Evolutionary conservation across 1,140 invertebrate species (phyloP).

Genomic region (Eciton burchellii): DNA sequence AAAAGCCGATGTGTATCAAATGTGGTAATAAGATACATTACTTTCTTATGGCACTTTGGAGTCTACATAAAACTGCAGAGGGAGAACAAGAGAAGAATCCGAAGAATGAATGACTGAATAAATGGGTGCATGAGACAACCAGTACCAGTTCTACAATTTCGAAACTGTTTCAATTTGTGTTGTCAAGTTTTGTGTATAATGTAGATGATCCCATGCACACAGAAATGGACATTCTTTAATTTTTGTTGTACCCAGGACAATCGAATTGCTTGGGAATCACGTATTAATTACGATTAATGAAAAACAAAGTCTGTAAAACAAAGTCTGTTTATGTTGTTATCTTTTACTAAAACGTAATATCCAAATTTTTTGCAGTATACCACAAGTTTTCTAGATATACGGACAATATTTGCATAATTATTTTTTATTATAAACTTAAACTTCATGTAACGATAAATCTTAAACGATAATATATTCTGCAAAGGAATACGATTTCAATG

Average conservation of each 20-base stretch:
- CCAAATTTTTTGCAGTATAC: background rate
- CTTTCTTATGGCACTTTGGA: slow-evolving; percentile 66
- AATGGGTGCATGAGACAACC: background rate
- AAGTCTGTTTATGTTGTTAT: slow-evolving; percentile 15
- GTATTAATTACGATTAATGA: background rate
- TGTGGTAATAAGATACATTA: slow-evolving; percentile 72
- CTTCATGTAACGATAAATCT: slow-evolving; percentile 30
- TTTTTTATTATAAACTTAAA: slow-evolving; percentile 56
- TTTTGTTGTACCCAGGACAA: slow-evolving; percentile 58
- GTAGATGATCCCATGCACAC: slow-evolving; percentile 55
- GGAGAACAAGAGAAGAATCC: slow-evolving; percentile 35
- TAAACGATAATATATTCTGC: slow-evolving; percentile 48
- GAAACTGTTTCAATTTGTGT: slow-evolving; percentile 4
- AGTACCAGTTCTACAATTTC: background rate
- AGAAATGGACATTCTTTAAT: slow-evolving; percentile 43
- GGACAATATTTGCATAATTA: slow-evolving; percentile 50
- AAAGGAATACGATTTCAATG: slow-evolving; percentile 38
- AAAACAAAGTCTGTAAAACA: slow-evolving; percentile 4
- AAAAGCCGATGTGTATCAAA: slow-evolving; percentile 72
- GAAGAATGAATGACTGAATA: background rate
- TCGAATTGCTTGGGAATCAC: background rate
- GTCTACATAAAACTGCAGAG: slow-evolving; percentile 42
- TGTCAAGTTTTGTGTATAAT: slow-evolving; percentile 58
- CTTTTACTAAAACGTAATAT: slow-evolving; percentile 5
- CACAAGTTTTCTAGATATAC: slow-evolving; percentile 20